phyloP scores from a whole-genome alignment of 23 tunicate species.

The Corella eumyota region DNA sequence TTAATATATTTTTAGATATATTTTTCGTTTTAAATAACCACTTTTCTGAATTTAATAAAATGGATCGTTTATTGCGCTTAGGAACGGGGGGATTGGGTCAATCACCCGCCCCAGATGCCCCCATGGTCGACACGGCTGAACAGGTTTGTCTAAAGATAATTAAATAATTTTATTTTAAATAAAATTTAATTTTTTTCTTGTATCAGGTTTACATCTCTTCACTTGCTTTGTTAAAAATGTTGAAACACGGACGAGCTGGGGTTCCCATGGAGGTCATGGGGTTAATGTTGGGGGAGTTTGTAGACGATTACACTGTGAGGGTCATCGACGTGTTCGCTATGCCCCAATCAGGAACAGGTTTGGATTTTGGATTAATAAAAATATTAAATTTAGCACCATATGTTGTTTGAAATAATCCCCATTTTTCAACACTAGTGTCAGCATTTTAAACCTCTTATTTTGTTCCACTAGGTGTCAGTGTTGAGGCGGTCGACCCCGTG shows the following conservation, averaged over 20 bases:
- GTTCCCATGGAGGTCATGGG: constrained; percentile 99
- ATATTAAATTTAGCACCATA: no score
- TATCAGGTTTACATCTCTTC: constrained; percentile 96
- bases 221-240: constrained; percentile 87
- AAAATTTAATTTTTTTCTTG: no score
- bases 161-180: no score
- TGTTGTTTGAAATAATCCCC: no score
- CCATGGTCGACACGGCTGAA: constrained; percentile 97
- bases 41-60: no score
- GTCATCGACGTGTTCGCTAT: constrained; percentile 98
- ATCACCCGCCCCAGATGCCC: constrained; percentile 69
- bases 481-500: constrained; percentile 99
- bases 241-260: constrained; percentile 98
- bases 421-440: no score
- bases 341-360: constrained; percentile 99
- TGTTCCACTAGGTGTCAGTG: no score
- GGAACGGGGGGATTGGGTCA: constrained; percentile 87
- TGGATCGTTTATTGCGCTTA: constrained; percentile 82
- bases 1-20: no score
- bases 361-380: no score
- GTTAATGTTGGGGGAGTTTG: constrained; percentile 96
- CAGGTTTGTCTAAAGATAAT: no score
- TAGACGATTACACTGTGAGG: constrained; percentile 95
- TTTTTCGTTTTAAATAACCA: no score
- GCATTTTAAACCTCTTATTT: no score